Conservation (phyloP, 2,113 vertebrate genomes). For the Butorides virescens region DNA sequence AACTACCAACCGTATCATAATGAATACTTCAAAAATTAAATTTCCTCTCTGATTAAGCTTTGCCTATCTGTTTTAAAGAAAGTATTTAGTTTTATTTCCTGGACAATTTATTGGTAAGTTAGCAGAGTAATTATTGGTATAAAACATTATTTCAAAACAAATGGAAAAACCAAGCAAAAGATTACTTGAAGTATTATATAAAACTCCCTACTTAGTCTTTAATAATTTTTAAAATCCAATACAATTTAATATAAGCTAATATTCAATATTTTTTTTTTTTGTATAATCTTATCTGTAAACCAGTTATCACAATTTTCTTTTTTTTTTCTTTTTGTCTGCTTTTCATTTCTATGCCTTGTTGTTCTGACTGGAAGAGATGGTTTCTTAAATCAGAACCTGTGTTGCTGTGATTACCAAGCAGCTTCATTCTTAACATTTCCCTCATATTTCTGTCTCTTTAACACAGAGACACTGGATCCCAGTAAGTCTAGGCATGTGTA, state of each 20-base stretch:
- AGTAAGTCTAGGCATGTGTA: neutral
- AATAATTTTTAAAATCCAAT: neutral
- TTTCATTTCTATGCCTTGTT: neutral
- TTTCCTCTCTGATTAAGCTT: neutral
- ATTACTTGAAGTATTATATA: neutral
- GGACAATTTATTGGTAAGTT: neutral
- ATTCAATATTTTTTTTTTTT: neutral
- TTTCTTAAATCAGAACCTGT: neutral
- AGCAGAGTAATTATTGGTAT: neutral
- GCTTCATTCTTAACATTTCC: neutral
- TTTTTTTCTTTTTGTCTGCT: neutral
- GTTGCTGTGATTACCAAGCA: neutral
- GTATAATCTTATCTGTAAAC: neutral
- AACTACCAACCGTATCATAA: neutral
- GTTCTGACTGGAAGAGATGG: neutral
- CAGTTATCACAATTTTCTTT: neutral
- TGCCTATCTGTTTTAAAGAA: neutral
- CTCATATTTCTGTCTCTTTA: neutral
- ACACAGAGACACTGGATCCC: neutral
- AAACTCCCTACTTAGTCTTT: neutral
- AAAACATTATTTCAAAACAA: neutral
- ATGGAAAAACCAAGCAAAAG: neutral
- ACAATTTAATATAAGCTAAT: neutral
- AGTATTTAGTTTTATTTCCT: neutral
- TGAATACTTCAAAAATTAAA: neutral